Base-by-base conservation (phyloP, 2,797 vertebrate genomes). In the Spatula versicolor region DNA sequence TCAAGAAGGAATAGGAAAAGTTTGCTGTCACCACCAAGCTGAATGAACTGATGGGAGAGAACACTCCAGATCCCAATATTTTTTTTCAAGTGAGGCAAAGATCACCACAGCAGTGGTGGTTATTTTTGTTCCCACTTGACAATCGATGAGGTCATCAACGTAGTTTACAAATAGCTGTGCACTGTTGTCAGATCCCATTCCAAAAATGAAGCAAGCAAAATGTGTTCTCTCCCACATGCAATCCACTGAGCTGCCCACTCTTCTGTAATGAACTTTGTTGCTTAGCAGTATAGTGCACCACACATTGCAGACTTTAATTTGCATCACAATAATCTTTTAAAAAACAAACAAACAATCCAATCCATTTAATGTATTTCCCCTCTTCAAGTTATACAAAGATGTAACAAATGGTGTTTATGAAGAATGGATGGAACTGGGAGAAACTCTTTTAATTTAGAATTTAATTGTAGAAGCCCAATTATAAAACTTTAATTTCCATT, bases 381-480 rank as follows among this genome's bases (percentile, higher is more conserved):
- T 31, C 69, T 71, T 68, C 2, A 3, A 39, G 30, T 87, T 91
- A 66, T 56, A 85, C 45, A 94, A 52, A 88, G 62, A 92, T 28
- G 22, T 90, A 94, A 92, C 23, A 92, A 96, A 94, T 45, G 30
- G 59, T 72, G 31, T 83, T 75, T 87, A 55, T 35, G 79, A 96
- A 94, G 63, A 91, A 94, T 58, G 92, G 84, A 58, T 66, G 21
- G 72, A 93, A 77, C 26, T 39, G 19, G 64, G 84, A 73, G 64
- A 80, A 93, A 75, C 30, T 66, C 33, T 92, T 88, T 94, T 80
- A 81, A 88, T 68, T 91, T 83, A 95, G 88, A 96, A 95, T 95
- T 96, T 95, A 96, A 97, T 94, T 96, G 94, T 81, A 95, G 96
- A 62, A 93, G 37, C 52, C 60, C 74, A 77, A 96, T 94, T 97